Evolutionary conservation across 2,797 vertebrate species (phyloP).

Genomic region (Sparidentex hasta): DNA sequence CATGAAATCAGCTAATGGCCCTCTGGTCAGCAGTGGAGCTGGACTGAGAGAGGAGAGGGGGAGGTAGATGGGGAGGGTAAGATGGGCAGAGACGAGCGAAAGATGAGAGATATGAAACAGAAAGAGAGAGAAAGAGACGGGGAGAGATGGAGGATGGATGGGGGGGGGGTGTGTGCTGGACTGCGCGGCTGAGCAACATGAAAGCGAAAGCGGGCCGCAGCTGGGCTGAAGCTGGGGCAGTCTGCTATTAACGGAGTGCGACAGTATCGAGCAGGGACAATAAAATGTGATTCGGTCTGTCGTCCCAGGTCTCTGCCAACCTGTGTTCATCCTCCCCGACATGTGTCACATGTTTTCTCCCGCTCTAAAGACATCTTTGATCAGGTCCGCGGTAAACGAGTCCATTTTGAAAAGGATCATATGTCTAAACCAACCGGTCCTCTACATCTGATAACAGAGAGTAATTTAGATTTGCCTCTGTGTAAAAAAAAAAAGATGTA

Average conservation of each 20-base stretch:
- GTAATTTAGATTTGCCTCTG: not conserved
- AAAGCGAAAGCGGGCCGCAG: conserved; percentile 73
- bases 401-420: not conserved
- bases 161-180: conserved; percentile 27
- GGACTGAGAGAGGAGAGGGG: not conserved
- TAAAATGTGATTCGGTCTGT: conserved; percentile 39
- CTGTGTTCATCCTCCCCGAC: not conserved
- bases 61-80: conserved; percentile 10
- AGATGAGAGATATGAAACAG: conserved; percentile 35
- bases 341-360: not conserved
- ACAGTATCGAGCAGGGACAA: conserved; percentile 34
- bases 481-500: not conserved
- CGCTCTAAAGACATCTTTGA: not conserved
- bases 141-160: conserved; percentile 32
- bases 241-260: conserved; percentile 58
- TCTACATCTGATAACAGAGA: not conserved
- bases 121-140: not conserved
- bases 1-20: conserved; percentile 51
- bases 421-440: not conserved
- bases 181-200: conserved; percentile 62
- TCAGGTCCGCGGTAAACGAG: not conserved
- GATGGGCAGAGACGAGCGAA: conserved; percentile 36
- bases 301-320: conserved; percentile 12
- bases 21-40: conserved; percentile 38
- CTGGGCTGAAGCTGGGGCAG: conserved; percentile 69